Base-by-base conservation (phyloP, 1,140 invertebrate species). In the Trypoxylus dichotomus region DNA sequence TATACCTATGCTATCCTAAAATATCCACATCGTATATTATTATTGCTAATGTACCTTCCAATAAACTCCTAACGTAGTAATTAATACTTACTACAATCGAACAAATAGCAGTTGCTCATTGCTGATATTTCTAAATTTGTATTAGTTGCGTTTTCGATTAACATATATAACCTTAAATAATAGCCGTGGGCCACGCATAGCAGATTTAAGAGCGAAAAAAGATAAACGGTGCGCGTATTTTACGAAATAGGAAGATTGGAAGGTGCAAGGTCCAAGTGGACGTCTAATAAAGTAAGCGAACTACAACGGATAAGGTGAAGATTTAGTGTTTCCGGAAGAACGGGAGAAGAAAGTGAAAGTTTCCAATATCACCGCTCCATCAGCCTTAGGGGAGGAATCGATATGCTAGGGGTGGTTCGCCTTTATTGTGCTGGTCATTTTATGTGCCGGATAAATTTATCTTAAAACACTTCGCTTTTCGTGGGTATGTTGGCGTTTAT, bases 241-340 rank as follows among this genome's bases (percentile, higher is more conserved):
- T 24, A 68, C 60, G 24, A 68, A 68, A 68, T 68, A 68, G 27
- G 24, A 68, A 68, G 21, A 68, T 68, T 29, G 60, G 27, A 68
- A 68, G 27, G 60, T 68, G 60, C 24, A 68, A 68, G 60, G 21
- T 68, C 60, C 60, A 68, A 68, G 60, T 68, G 60, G 60, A 68
- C 60, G 60, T 68, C 60, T 68, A 68, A 68, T 68, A 68, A 68
- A 68, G 60, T 68, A 68, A 68, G 60, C 60, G 60, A 68, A 68
- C 60, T 27, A 68, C 60, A 29, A 10, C 60, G 60, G 60, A 68
- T 68, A 68, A 68, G 19, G 19, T 68, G 60, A 68, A 68, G 60
- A 68, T 68, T 68, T 68, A 68, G 60, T 68, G 60, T 29, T 54
- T 68, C 60, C 27, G 27, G 60, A 13, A 13, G 24, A 13, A 24